Conservation (phyloP, 1,140 invertebrate genomes). For the Pomacea maculata region DNA sequence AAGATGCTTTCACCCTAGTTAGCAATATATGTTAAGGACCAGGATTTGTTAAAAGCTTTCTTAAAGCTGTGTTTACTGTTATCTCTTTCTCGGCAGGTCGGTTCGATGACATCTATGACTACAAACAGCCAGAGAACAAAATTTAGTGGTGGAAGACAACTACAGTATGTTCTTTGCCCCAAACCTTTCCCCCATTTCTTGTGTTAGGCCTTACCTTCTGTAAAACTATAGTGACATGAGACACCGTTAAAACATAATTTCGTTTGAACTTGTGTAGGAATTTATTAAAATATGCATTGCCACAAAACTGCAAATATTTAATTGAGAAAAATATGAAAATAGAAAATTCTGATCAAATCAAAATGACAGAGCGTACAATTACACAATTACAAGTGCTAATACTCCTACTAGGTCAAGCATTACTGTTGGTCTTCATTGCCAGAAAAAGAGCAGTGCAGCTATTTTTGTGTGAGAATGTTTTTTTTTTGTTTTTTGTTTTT, state of each 20-base stretch:
- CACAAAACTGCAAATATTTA: background rate
- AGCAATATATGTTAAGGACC: background rate
- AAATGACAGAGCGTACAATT: background rate
- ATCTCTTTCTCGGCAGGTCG: slow-evolving; percentile 6
- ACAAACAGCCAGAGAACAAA: slow-evolving; percentile 21
- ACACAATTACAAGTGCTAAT: background rate
- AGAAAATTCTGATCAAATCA: background rate
- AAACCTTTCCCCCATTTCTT: background rate
- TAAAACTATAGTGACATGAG: background rate
- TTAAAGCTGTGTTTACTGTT: background rate
- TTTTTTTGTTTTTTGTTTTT: background rate
- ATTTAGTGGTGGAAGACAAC: background rate
- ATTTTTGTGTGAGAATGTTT: background rate
- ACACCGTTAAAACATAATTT: background rate
- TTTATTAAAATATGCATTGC: background rate
- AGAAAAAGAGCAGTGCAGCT: background rate
- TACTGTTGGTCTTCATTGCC: background rate
- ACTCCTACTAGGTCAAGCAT: background rate
- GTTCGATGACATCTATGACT: slow-evolving; percentile 5
- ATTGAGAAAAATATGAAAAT: background rate
- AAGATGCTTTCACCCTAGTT: background rate
- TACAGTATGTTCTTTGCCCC: background rate
- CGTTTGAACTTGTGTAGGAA: background rate
- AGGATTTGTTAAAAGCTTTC: background rate
- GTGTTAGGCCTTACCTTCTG: background rate